phyloP scores from a whole-genome alignment of 2,113 vertebrate species.

The Brienomyrus brachyistius region DNA sequence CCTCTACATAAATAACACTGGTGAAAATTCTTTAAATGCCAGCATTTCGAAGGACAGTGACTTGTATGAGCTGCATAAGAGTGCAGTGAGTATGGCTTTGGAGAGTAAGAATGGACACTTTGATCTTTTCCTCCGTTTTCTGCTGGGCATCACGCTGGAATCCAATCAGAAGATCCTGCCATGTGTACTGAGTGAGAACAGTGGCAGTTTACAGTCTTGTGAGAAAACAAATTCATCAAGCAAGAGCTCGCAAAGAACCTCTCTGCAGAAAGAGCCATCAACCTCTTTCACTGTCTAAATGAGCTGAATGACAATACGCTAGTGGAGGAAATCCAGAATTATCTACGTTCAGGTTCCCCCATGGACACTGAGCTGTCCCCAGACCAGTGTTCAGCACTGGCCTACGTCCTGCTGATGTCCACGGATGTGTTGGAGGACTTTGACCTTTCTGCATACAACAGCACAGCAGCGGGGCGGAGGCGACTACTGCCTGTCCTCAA shows the following conservation, averaged over 20 bases:
- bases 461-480: background rate
- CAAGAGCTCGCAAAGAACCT: background rate
- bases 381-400: constrained; percentile 22
- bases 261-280: constrained; percentile 16
- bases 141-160: constrained; percentile 14
- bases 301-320: constrained; percentile 9
- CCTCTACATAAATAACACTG: background rate
- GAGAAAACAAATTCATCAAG: constrained; percentile 19
- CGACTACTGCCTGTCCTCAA: too few relatives aligned
- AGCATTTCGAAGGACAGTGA: background rate
- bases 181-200: background rate
- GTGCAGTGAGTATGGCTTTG: constrained; percentile 12
- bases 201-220: background rate
- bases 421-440: constrained; percentile 4
- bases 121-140: constrained; percentile 21
- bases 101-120: constrained; percentile 12
- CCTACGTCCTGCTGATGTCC: constrained; percentile 18
- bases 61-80: constrained; percentile 16
- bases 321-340: constrained; percentile 3
- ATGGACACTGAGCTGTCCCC: background rate
- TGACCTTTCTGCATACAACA: constrained; percentile 9
- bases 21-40: constrained; percentile 9
- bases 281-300: constrained; percentile 21
- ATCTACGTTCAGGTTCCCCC: background rate
- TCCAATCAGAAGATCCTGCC: constrained; percentile 11